phyloP scores from a whole-genome alignment of 2,113 vertebrate species.

The Anseranas semipalmata region DNA sequence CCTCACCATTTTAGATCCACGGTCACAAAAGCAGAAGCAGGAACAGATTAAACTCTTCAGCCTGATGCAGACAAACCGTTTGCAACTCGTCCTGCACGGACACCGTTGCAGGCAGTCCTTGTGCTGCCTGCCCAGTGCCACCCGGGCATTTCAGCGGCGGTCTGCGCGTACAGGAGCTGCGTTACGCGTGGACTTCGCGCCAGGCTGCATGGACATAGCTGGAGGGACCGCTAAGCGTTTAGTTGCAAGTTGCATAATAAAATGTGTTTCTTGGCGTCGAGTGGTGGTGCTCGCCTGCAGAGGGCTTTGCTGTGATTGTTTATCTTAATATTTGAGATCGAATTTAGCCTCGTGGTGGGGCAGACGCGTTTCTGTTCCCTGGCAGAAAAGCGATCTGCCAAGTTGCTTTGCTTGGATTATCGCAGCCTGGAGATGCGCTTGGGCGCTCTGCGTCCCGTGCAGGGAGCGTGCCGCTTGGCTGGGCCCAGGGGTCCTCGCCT shows the following conservation, averaged over 20 bases:
- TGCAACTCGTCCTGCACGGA: neutral
- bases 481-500: fast-evolving
- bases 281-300: fast-evolving
- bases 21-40: neutral
- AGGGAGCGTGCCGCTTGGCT: neutral
- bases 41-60: neutral
- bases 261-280: neutral
- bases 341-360: neutral
- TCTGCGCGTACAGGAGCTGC: neutral
- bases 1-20: neutral
- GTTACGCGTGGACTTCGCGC: neutral
- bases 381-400: neutral
- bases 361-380: neutral
- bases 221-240: neutral
- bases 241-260: neutral
- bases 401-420: neutral
- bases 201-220: neutral
- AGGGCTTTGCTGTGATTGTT: neutral
- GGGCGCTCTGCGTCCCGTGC: fast-evolving
- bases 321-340: neutral
- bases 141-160: fast-evolving
- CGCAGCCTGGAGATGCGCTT: neutral
- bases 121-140: neutral
- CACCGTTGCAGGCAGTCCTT: neutral
- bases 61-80: neutral